Evolutionary conservation across 2,797 vertebrate species (phyloP).

Genomic region (Pangasius macronema): DNA sequence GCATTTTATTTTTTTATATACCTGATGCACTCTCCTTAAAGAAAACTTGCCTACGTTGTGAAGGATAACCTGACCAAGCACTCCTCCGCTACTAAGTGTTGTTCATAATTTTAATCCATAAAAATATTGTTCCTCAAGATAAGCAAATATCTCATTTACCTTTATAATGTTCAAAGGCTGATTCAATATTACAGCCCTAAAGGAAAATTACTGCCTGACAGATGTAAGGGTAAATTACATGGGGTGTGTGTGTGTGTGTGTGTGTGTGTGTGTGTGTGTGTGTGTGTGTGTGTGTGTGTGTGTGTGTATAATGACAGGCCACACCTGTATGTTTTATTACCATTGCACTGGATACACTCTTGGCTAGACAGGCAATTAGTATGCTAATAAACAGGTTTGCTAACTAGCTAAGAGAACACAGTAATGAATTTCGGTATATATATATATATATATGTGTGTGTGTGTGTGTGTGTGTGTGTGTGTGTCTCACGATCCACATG

Average conservation of each 20-base stretch:
- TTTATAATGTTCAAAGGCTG: background rate
- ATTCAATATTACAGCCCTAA: background rate
- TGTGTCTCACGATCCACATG: constrained; percentile 82
- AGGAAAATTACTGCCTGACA: background rate
- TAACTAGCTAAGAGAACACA: background rate
- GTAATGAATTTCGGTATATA: background rate
- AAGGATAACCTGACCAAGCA: background rate
- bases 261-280: background rate
- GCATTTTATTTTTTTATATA: background rate
- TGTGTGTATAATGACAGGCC: background rate
- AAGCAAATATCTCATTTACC: background rate
- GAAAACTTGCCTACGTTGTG: background rate
- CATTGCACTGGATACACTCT: background rate
- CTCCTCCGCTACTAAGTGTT: background rate
- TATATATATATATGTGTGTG: background rate
- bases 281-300: no score
- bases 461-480: background rate
- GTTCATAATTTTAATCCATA: background rate
- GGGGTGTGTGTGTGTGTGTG: background rate
- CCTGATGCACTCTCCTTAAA: background rate
- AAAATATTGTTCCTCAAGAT: background rate
- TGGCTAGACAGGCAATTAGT: background rate
- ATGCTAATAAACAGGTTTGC: background rate
- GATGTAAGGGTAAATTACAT: background rate
- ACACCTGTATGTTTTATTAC: background rate